phyloP scores from a whole-genome alignment of 2,797 vertebrate genomes.

The Rallus crepitans region DNA sequence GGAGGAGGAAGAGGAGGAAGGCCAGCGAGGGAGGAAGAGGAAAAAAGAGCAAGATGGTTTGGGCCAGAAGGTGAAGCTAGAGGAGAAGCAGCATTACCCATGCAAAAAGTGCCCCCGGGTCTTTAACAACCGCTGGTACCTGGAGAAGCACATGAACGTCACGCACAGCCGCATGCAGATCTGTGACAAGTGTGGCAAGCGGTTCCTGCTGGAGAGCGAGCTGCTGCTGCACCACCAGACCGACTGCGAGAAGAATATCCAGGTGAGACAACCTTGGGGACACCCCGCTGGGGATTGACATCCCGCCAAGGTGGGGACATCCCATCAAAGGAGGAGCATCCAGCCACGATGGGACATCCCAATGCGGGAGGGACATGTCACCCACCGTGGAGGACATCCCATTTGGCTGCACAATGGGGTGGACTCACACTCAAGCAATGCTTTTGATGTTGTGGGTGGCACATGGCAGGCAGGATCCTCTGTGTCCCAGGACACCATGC shows the following conservation, averaged over 20 bases:
- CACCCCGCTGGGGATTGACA: not conserved
- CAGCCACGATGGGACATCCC: not conserved
- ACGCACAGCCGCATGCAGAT: constrained; percentile 98
- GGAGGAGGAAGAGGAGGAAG: constrained; percentile 77
- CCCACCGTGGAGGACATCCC: not conserved
- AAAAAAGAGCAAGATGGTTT: constrained; percentile 80
- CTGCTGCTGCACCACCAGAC: constrained; percentile 96
- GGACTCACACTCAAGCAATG: not conserved
- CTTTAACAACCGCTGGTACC: constrained; percentile 99
- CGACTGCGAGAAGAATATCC: constrained; percentile 97
- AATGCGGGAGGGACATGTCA: not conserved
- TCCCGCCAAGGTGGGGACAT: not conserved
- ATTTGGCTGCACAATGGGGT: not conserved
- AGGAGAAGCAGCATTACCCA: constrained; percentile 94
- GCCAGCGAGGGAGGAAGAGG: constrained; percentile 78
- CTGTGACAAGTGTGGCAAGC: constrained; percentile 95
- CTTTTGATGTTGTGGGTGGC: not conserved
- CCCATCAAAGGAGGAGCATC: not conserved
- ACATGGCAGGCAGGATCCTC: too few relatives aligned
- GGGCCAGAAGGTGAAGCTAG: constrained; percentile 93
- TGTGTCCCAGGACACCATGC: too few relatives aligned
- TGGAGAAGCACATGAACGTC: constrained; percentile 99
- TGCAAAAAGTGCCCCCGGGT: constrained; percentile 96
- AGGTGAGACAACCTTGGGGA: constrained; percentile 80
- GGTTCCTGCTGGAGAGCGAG: constrained; percentile 96